These are phyloP conservation scores for Odocoileus virginianus DNA, from an alignment of 2,113 vertebrate species.

Conservation along the genomic window DNA sequence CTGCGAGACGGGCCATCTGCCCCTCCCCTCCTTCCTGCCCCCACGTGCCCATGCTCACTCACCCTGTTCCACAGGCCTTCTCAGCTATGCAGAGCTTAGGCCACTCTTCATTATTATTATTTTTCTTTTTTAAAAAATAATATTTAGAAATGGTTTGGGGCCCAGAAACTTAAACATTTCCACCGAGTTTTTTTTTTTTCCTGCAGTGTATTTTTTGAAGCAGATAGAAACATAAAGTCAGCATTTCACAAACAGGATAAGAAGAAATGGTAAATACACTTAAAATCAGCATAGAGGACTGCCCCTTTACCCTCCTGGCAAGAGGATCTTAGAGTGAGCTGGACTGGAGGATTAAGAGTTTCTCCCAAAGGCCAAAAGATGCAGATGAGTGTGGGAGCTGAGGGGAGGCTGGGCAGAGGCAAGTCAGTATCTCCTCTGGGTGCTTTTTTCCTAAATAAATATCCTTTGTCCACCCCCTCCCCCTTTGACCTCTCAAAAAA, in stretches of 20 bases:
- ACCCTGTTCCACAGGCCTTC: not conserved
- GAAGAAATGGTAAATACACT: not conserved
- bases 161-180: slow-evolving; percentile 41
- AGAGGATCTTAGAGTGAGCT: not conserved
- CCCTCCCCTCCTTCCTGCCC: not conserved
- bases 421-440: too few species aligned
- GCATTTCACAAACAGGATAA: slow-evolving; percentile 25
- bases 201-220: not conserved
- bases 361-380: not conserved
- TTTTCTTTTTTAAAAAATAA: slow-evolving; percentile 37
- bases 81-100: not conserved
- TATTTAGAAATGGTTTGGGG: slow-evolving; percentile 45
- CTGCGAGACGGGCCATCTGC: accelerated
- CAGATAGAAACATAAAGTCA: not conserved
- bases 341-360: not conserved
- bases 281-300: not conserved
- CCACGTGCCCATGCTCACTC: accelerated
- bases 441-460: not conserved
- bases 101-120: not conserved
- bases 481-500: not conserved
- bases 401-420: too few species aligned
- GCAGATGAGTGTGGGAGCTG: not conserved
- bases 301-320: not conserved
- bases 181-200: not conserved
- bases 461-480: accelerated